Evolutionary conservation across 1,140 invertebrate species (phyloP), one percentile per base, ranked within the genome.

Genomic region (Orchesella cincta): DNA sequence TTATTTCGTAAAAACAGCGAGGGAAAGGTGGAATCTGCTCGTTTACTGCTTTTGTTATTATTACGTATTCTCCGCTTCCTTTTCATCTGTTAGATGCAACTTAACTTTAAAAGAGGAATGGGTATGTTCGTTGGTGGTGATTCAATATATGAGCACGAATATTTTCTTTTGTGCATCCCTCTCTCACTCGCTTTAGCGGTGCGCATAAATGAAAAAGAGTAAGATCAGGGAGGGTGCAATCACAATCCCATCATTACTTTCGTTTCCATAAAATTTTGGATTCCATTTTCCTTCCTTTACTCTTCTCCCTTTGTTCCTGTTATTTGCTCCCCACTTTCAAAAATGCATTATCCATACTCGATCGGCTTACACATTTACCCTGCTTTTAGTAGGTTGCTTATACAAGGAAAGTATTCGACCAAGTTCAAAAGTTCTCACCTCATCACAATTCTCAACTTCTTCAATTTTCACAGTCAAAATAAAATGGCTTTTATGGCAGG

Each of bases 251-350:
- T 75, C 74, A 75, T 75, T 57, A 57, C 52, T 75, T 75, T 64
- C 74, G 74, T 75, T 75, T 75, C 74, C 74, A 75, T 75, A 75
- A 75, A 75, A 75, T 75, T 34, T 62, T 23, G 54, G 64, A 75
- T 75, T 75, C 74, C 74, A 75, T 64, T 75, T 62, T 62, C 74
- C n/a, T 28, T 75, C 57, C 46, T 62, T 75, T 39, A 23, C 26
- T 23, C 29, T 34, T 34, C 64, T 64, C 57, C 74, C 57, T 62
- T 28, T 36, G 36, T 62, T 67, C 52, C 57, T 75, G 34, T 33
- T 57, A n/a, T 57, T 57, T 57, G 5, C 52, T 14, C 52, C 52
- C 52, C 23, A 57, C 20, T 57, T 57, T 26, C 52, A 57, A 57
- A 26, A 57, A 57, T 12, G 20, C 8, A 46, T n/a, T n/a, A 46